Evolutionary conservation across 2,888 invertebrate species (phyloP).

Genomic region (Gymnocheta viridis): DNA sequence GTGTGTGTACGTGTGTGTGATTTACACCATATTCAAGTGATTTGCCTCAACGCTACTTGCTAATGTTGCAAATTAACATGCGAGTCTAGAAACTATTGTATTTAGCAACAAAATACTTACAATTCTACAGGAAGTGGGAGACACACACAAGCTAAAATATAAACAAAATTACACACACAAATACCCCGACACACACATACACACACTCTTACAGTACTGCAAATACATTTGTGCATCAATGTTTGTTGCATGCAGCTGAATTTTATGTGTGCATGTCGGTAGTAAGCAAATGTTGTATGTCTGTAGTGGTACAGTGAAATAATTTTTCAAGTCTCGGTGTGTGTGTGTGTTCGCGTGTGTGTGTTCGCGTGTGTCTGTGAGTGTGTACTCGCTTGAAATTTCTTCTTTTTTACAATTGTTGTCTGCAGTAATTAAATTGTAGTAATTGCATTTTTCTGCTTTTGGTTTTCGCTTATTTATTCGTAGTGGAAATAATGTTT

Average conservation of each 20-base stretch:
- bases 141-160: background rate
- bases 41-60: slow-evolving; percentile 61
- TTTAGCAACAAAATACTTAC: slow-evolving; percentile 15
- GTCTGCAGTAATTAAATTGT: slow-evolving; percentile 70
- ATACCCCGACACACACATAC: background rate
- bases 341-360: slow-evolving; percentile 43
- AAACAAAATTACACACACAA: background rate
- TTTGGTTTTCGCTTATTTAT: slow-evolving; percentile 31
- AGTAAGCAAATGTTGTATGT: background rate
- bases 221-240: background rate
- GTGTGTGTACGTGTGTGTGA: slow-evolving; percentile 8
- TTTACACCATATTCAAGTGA: slow-evolving; percentile 53
- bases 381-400: slow-evolving; percentile 56
- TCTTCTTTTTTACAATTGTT: slow-evolving; percentile 58
- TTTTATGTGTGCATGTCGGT: background rate
- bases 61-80: slow-evolving; percentile 72
- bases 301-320: slow-evolving; percentile 31
- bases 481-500: slow-evolving; percentile 39
- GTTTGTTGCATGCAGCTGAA: background rate
- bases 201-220: background rate
- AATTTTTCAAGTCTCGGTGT: slow-evolving; percentile 53
- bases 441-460: slow-evolving; percentile 63
- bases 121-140: background rate
- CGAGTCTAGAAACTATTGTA: slow-evolving; percentile 58
- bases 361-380: slow-evolving; percentile 31